Evolutionary conservation across 23 tunicate species (phyloP), one percentile per base, ranked within the genome.

Genomic region (Halocynthia aurantium): DNA sequence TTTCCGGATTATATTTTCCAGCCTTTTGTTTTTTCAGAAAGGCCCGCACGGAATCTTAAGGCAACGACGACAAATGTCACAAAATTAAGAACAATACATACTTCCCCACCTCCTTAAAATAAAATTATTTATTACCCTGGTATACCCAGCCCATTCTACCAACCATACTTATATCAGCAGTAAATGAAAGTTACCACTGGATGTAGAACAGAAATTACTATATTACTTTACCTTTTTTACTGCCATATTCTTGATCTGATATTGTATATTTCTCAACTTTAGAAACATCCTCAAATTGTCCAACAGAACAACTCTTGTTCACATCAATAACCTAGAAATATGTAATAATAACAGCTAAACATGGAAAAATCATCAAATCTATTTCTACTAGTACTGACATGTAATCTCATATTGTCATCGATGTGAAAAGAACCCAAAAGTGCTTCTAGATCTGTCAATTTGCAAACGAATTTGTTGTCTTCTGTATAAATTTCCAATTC

Each of bases 1-100:
- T 69, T 61, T 94, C 84, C 55, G 98, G 98, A 84, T 94, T 53
- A 76, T 76, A 94, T 77, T 81, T 87, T 67, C 98, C 98, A 67
- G 55, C 11, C 75, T 94, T 88, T 40, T 76, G 76, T 55, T 76
- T 76, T 56, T 76, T 84, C 57, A 87, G 64, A 66, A 94, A 91
- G 0, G 87, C 77, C 44, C 91, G 80, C 31, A 91, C 97, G 52
- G 91, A 70, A 76, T 73, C 88, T 73, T 31, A 31, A 31, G 44
- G 44, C 44, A 31, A 31, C 44, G 4, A 31, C 44, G 44, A 31
- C 1, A 31, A 31, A 31, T 31, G 44, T 31, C 44, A 31, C 44
- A 31, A 31, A 31, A 31, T 31, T 31, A 31, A 31, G 44, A 31
- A 4, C 44, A 31, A 31, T 31, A 4, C 44, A 31, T 1, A 0